Evolutionary conservation across 2,888 invertebrate species (phyloP).

Genomic region (Artemia sinica): DNA sequence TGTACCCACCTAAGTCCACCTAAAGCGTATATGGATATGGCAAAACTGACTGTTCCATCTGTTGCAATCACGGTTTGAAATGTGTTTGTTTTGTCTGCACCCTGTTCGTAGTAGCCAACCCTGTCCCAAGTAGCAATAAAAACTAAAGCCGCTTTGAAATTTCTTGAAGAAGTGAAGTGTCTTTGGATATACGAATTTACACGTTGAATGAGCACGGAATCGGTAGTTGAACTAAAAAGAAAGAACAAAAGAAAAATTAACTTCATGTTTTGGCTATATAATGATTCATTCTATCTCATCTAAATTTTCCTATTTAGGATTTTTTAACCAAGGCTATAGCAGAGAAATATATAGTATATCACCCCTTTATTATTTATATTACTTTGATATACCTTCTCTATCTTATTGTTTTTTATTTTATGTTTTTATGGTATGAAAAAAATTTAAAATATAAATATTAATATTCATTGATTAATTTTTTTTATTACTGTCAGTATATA

Average conservation of each 20-base stretch:
- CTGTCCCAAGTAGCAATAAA: slow-evolving; percentile 80
- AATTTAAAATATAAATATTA: no score
- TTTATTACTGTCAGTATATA: no score
- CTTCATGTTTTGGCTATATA: background rate
- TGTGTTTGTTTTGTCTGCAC: slow-evolving; percentile 49
- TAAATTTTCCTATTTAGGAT: no score
- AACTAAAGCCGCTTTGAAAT: slow-evolving; percentile 57
- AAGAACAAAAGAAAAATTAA: slow-evolving; percentile 14
- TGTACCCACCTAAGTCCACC: slow-evolving; percentile 82
- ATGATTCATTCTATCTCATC: no score
- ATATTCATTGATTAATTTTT: no score
- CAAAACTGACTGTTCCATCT: slow-evolving; percentile 62
- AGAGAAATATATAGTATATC: no score
- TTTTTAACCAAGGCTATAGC: no score
- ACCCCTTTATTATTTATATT: no score
- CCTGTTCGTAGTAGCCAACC: slow-evolving; percentile 55
- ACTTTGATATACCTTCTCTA: no score
- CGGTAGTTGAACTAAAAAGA: slow-evolving; percentile 33
- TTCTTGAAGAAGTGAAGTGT: slow-evolving; percentile 49
- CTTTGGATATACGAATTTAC: slow-evolving; percentile 52
- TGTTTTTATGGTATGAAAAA: no score
- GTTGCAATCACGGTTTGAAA: slow-evolving; percentile 61
- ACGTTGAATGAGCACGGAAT: slow-evolving; percentile 31
- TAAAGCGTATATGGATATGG: slow-evolving; percentile 68
- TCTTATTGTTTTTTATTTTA: no score